Evolutionary conservation across 1,140 invertebrate species (phyloP), one percentile per base, ranked within the genome.

Genomic region (Tachypleus tridentatus): DNA sequence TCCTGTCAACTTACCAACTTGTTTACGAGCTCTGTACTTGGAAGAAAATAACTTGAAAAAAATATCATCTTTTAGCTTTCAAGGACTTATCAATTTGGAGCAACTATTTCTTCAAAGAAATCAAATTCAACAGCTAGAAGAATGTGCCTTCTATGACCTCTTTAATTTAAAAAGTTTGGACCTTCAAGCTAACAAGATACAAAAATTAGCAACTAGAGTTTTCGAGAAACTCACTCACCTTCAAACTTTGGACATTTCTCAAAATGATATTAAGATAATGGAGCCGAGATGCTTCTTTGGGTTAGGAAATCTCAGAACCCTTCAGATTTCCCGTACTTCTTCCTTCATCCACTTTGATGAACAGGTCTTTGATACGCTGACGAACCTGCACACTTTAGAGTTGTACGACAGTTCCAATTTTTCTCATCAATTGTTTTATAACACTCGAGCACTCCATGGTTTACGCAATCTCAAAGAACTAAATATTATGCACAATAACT

Each of bases 331-430:
- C 8, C 81, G 82, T 70, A 77, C 91, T 54, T 80, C 80, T 67
- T 79, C 83, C 61, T 69, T 80, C 1, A 72, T 80, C 48, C 79
- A 81, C 52, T 69, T 76, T 8, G 67, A 75, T 47, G 71, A 73
- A 53, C 65, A 73, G 63, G 70, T 78, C 63, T 75, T 77, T 70
- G 80, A 84, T 9, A 79, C 85, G 29, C 82, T 87, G 4, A 83
- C 85, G 71, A 80, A 82, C 72, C 78, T 93, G 50, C 80, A 85
- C 70, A 81, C 78, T 64, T 78, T 92, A 49, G 84, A 91, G 73
- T 76, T 92, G 56, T 84, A 87, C 65, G 81, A 82, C 64, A 91
- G 89, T 72, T 83, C 87, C 0, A 80, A 80, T 7, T 76, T 92
- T 51, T 84, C 85, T 2, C 77, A 81, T 57, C 84, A 84, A 72